Evolutionary conservation across 2,113 vertebrate genomes (phyloP).

Genomic region (Uria lomvia): DNA sequence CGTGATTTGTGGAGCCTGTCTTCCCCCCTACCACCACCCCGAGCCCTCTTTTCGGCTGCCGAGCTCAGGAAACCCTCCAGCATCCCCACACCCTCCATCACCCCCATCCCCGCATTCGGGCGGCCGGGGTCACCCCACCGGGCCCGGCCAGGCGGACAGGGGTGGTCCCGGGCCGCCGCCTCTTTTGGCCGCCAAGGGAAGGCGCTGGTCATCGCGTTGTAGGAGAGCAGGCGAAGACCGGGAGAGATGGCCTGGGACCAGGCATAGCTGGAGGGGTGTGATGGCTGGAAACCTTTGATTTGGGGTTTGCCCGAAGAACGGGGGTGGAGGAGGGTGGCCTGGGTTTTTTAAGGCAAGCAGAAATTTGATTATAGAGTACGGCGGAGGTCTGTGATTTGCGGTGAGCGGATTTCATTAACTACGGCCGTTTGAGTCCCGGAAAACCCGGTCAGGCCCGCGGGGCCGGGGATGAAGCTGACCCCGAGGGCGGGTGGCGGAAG

Average conservation of each 20-base stretch:
- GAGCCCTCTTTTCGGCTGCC: not conserved
- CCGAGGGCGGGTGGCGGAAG: not conserved
- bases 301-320: conserved; percentile 14
- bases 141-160: not conserved
- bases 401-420: conserved; percentile 49
- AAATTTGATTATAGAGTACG: conserved; percentile 60
- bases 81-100: too few relatives aligned
- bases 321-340: conserved; percentile 34
- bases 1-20: not conserved
- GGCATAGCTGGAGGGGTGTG: not conserved
- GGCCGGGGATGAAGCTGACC: not conserved
- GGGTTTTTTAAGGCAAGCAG: conserved; percentile 51
- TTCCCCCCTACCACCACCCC: not conserved
- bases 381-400: conserved; percentile 55
- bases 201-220: not conserved
- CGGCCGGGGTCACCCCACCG: not conserved
- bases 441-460: not conserved
- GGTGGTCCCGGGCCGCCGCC: not conserved
- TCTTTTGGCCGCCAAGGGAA: not conserved
- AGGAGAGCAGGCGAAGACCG: not conserved
- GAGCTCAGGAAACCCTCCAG: not conserved
- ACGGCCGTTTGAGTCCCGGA: not conserved
- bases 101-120: not conserved
- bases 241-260: not conserved
- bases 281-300: conserved; percentile 55